These are phyloP conservation scores for Drosophila crucigera DNA, from an alignment of 2,888 invertebrate species.

Conservation along the genomic window DNA sequence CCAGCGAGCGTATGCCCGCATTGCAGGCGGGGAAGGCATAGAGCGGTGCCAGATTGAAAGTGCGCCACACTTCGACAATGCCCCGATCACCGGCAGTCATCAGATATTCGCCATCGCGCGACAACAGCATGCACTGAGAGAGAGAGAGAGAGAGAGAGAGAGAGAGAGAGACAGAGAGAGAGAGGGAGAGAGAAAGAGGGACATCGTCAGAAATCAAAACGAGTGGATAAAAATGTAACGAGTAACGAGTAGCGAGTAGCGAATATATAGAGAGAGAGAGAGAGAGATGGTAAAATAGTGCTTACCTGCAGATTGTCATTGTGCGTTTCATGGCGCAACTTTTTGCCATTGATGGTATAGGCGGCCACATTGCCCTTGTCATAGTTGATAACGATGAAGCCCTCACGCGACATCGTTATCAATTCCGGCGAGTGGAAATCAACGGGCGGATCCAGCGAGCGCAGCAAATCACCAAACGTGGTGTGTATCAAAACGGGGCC, in stretches of 20 bases:
- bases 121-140: constrained; percentile 93
- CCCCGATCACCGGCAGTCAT: constrained; percentile 99
- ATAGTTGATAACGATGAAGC: constrained; percentile 97
- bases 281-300: constrained; percentile 12
- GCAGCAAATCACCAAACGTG: constrained; percentile 97
- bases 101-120: constrained; percentile 99
- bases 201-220: background rate
- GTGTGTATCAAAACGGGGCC: constrained; percentile 99
- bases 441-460: constrained; percentile 94
- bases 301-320: constrained; percentile 96
- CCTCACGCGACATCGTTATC: constrained; percentile 97
- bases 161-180: background rate
- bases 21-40: constrained; percentile 99
- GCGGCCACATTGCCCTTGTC: constrained; percentile 96
- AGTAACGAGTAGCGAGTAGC: too few species aligned
- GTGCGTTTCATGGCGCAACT: constrained; percentile 95
- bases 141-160: background rate
- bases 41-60: constrained; percentile 97
- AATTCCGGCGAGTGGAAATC: constrained; percentile 92
- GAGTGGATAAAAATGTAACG: background rate
- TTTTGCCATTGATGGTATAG: constrained; percentile 96
- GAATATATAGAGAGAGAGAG: background rate
- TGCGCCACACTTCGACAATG: constrained; percentile 99
- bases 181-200: background rate
- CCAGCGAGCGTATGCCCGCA: constrained; percentile 96